phyloP scores from a whole-genome alignment of 1,140 invertebrate species.

The Eurytemora carolleeae region DNA sequence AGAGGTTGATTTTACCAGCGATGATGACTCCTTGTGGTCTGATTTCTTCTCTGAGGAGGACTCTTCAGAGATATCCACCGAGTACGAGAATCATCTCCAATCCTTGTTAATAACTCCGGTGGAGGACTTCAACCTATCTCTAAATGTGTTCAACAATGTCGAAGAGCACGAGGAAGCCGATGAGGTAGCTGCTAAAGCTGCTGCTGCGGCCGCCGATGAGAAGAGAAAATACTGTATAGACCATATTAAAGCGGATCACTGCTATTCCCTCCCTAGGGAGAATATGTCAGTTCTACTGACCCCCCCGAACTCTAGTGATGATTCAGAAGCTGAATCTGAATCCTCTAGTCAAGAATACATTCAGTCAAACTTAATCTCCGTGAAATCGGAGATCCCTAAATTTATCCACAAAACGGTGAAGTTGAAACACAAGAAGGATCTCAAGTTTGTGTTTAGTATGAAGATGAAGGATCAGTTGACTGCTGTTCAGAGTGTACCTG shows the following conservation, averaged over 20 bases:
- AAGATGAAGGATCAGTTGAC: neutral
- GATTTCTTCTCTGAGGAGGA: neutral
- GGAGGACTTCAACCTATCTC: neutral
- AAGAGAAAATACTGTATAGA: no score
- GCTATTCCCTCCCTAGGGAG: neutral
- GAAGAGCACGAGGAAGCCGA: neutral
- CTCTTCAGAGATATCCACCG: neutral
- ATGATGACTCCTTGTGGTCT: neutral
- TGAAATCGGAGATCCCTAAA: no score
- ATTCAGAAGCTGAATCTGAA: neutral
- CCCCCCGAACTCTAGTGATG: neutral
- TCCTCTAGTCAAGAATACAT: neutral
- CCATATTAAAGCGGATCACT: neutral
- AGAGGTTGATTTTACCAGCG: neutral
- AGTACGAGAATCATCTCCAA: neutral
- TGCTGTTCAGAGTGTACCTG: no score
- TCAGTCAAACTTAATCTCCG: neutral
- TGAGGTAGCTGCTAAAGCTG: neutral
- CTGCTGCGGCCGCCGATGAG: neutral
- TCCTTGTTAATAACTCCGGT: neutral
- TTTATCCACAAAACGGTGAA: neutral
- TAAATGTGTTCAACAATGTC: neutral
- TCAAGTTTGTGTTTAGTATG: neutral
- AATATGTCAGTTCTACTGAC: neutral
- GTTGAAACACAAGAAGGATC: neutral